Evolutionary conservation across 2,113 vertebrate genomes (phyloP).

Genomic region (Peromyscus maniculatus): DNA sequence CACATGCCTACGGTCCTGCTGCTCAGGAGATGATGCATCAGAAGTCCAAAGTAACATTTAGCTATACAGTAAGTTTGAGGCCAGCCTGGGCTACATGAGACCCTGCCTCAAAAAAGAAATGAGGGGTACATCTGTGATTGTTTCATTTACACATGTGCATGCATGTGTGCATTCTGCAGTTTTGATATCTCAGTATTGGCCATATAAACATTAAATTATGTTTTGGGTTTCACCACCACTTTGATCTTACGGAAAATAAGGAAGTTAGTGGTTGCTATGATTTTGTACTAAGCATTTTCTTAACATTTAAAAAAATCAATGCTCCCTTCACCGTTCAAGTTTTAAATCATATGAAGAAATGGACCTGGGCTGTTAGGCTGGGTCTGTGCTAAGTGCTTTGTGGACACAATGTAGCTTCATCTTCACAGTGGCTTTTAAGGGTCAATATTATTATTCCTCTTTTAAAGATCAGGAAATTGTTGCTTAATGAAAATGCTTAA

Average conservation of each 20-base stretch:
- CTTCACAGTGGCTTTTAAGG: conserved; percentile 46
- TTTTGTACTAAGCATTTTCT: conserved; percentile 48
- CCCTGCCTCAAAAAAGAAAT: neutral
- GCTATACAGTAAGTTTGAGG: neutral
- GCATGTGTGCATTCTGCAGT: neutral
- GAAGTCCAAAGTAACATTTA: neutral
- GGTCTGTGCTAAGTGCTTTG: neutral
- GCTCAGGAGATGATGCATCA: neutral
- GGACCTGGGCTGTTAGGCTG: neutral
- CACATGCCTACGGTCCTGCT: neutral
- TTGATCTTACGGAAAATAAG: conserved; percentile 10
- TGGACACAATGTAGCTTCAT: conserved; percentile 13
- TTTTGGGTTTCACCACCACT: neutral
- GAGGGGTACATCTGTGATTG: neutral
- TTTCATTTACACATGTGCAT: neutral
- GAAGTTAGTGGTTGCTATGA: neutral
- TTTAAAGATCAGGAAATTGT: conserved; percentile 60
- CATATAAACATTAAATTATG: neutral
- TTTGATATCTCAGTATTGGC: neutral
- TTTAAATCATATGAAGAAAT: conserved; percentile 44
- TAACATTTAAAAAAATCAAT: conserved; percentile 64
- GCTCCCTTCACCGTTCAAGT: conserved; percentile 1
- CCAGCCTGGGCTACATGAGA: neutral
- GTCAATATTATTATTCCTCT: conserved; percentile 50
- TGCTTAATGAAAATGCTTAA: conserved; percentile 64